These are phyloP conservation scores for Eurytoma adleriae DNA, from an alignment of 2,888 invertebrate genomes.

Conservation along the genomic window DNA sequence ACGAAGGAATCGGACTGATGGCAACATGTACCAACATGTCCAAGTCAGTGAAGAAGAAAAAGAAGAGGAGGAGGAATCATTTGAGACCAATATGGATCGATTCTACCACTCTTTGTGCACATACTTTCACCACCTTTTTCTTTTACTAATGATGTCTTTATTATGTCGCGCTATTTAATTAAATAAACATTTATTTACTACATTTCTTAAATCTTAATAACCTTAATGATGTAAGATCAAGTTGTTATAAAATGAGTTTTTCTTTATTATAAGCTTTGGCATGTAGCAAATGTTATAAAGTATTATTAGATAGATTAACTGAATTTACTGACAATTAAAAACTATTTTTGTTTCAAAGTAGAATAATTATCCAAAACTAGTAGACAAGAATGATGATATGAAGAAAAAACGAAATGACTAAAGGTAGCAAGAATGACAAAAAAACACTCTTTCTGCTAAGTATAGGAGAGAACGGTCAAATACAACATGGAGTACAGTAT, in stretches of 20 bases:
- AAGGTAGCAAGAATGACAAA: conserved; percentile 65
- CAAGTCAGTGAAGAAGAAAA: not conserved
- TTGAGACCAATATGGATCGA: conserved; percentile 27
- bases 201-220: too few species aligned
- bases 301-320: too few species aligned
- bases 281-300: too few species aligned
- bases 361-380: not conserved
- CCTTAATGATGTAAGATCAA: too few species aligned
- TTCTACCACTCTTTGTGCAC: not conserved
- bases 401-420: conserved; percentile 42
- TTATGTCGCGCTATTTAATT: too few species aligned
- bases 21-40: too few species aligned
- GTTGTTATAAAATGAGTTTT: too few species aligned
- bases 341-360: conserved; percentile 31
- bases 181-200: too few species aligned
- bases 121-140: conserved; percentile 7
- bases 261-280: too few species aligned
- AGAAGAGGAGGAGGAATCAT: not conserved
- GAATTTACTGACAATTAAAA: too few species aligned
- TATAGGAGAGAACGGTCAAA: conserved; percentile 69
- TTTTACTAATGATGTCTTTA: not conserved
- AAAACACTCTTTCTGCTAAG: conserved; percentile 65
- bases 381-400: conserved; percentile 21
- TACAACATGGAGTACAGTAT: conserved; percentile 58
- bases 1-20: not conserved